phyloP scores from a whole-genome alignment of 2,797 vertebrate genomes.

The Sardinella longiceps region DNA sequence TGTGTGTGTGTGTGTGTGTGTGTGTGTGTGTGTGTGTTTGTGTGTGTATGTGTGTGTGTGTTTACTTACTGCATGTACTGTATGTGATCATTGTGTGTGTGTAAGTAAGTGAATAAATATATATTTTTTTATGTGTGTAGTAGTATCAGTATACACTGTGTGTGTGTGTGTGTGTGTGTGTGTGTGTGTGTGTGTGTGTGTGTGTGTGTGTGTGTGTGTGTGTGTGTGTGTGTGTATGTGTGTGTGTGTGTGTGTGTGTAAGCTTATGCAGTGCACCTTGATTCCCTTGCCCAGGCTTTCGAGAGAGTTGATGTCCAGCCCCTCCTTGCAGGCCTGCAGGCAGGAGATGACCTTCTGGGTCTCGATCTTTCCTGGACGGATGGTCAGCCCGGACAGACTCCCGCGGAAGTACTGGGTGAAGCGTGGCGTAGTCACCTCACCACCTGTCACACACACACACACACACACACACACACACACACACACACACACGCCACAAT shows the following conservation, averaged over 20 bases:
- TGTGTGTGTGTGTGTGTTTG: too few relatives aligned
- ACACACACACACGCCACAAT: slow-evolving; percentile 9
- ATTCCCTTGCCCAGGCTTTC: slow-evolving; percentile 93
- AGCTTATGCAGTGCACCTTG: slow-evolving; percentile 76
- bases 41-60: background rate
- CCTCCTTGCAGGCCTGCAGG: slow-evolving; percentile 97
- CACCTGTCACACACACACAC: slow-evolving; percentile 74
- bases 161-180: background rate
- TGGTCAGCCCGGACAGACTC: slow-evolving; percentile 92
- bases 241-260: background rate
- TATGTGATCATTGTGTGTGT: background rate
- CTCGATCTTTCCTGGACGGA: slow-evolving; percentile 94
- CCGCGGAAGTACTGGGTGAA: slow-evolving; percentile 97
- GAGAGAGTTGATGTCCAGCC: slow-evolving; percentile 96
- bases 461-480: slow-evolving; percentile 5
- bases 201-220: too few relatives aligned
- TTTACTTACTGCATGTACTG: background rate
- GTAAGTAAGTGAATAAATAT: background rate
- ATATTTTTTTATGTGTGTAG: background rate
- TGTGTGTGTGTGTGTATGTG: background rate
- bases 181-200: too few relatives aligned
- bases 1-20: background rate
- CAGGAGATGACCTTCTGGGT: slow-evolving; percentile 98
- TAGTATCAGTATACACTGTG: too few relatives aligned
- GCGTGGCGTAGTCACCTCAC: slow-evolving; percentile 89